These are phyloP conservation scores for Austrofundulus limnaeus DNA, from an alignment of 2,113 vertebrate species.

Conservation along the genomic window DNA sequence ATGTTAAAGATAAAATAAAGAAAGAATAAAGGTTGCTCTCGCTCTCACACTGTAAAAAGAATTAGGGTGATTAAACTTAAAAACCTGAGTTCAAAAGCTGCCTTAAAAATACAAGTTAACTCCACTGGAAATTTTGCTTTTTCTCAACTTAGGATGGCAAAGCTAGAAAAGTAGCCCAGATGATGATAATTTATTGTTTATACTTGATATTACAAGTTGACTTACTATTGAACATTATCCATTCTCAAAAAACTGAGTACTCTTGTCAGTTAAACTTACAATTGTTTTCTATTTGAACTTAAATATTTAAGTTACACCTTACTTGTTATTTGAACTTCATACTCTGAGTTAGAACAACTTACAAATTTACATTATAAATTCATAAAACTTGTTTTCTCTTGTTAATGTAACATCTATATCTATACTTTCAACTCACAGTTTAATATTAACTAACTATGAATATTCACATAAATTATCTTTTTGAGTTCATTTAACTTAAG, in stretches of 20 bases:
- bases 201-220: neutral
- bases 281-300: too few species aligned
- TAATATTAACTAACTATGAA: neutral
- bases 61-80: neutral
- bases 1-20: too few species aligned
- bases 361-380: too few species aligned
- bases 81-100: neutral
- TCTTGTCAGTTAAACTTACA: too few species aligned
- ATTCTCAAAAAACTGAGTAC: neutral
- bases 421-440: neutral
- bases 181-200: neutral
- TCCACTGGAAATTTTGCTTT: too few species aligned
- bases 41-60: neutral
- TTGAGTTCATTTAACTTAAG: too few species aligned
- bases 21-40: too few species aligned
- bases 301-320: too few species aligned
- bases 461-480: too few species aligned
- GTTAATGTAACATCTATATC: neutral
- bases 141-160: neutral
- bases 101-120: neutral
- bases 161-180: neutral
- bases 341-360: too few species aligned
- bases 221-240: neutral
- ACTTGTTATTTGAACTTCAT: too few species aligned
- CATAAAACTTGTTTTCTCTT: neutral